Conservation (phyloP, 2,113 vertebrate genomes). For the Castor canadensis region DNA sequence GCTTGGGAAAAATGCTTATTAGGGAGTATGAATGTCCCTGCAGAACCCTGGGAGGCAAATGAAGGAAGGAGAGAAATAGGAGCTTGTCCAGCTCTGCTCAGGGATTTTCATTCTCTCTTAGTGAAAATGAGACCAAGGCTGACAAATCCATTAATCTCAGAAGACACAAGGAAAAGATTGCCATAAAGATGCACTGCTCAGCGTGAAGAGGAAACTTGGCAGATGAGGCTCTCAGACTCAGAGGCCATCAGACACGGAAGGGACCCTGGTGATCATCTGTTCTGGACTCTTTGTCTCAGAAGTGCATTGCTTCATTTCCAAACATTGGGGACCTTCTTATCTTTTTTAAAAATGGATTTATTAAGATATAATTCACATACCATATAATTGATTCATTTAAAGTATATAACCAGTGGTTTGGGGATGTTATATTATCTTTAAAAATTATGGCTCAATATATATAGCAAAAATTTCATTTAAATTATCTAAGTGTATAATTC, state of each 20-base stretch:
- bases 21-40: background rate
- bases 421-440: background rate
- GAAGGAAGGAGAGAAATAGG: background rate
- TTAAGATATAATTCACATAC: background rate
- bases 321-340: background rate
- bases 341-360: background rate
- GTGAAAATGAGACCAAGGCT: background rate
- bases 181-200: background rate
- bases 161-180: background rate
- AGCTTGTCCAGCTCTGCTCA: background rate
- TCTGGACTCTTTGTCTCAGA: background rate
- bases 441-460: background rate
- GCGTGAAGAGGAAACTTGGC: background rate
- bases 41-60: background rate
- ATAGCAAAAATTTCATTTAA: background rate
- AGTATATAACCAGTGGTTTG: background rate
- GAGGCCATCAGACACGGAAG: background rate
- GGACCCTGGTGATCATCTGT: background rate
- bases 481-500: background rate
- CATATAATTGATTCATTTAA: background rate
- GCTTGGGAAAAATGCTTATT: background rate
- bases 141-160: background rate
- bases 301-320: constrained; percentile 12
- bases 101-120: background rate
- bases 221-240: background rate